Evolutionary conservation across 1,140 invertebrate species (phyloP), one percentile per base, ranked within the genome.

Genomic region (Drosophila ficusphila): DNA sequence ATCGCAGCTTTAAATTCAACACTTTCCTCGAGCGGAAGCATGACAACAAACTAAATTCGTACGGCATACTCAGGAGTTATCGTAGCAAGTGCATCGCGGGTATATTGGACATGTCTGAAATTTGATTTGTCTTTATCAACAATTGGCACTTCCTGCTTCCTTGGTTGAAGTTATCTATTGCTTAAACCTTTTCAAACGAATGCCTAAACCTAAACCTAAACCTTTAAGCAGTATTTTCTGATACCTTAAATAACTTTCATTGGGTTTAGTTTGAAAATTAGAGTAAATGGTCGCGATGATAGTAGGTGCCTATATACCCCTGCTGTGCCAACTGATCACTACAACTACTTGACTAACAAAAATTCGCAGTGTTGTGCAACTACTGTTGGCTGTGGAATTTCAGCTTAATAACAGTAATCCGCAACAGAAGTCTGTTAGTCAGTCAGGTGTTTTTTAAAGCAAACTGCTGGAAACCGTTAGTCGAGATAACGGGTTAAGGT

Each of bases 11-110:
- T 44, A 19, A 62, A 41, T 39, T 25, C 47, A 52, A 67, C 61
- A 67, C 64, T 67, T 67, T 67, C 60, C 27, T 67, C 46, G 7
- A 38, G 60, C 46, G 34, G 44, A 46, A 62, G 64, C 64, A 67
- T 67, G 64, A 67, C 64, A 67, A 67, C 64, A 67, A 67, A 67
- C 44, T 65, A 67, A 65, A 67, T 67, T 41, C 31, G 36, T 67
- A 25, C 29, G 44, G 27, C 19, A 12, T 67, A 67, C 60, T 61
- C 36, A 27, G 64, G 34, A 19, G 33, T 65, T 31, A n/a, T 33
- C 19, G n/a, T 4, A 9, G 62, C 7, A 12, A 49, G 19, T 42
- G 46, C 60, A 67, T 0, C 21, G 0, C 0, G 60, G 61, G 64
- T 41, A 67, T 52, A 42, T 42, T 8, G 4, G 57, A 4, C 19